Base-by-base conservation (phyloP, 2,888 invertebrate species). In the Theretra japonica region DNA sequence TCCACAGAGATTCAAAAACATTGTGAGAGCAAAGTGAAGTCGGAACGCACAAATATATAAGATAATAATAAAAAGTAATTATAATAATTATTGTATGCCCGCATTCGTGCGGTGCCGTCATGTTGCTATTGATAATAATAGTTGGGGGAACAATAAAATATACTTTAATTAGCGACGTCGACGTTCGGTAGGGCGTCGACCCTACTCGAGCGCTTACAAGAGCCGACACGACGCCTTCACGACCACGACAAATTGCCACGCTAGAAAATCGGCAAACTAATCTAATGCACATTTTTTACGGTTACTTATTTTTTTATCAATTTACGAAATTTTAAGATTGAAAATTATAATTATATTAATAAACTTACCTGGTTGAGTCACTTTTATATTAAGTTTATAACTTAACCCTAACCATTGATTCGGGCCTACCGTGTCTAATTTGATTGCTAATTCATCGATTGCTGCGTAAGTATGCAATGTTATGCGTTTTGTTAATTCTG, bases 141-240 rank as follows among this genome's bases (percentile, higher is more conserved):
- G 89, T 86, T 89, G 85, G 90, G 91, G 90, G 90, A 90, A 92
- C 93, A 93, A 93, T 94, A 93, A 93, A 92, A 92, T 93, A 92
- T 92, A 93, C 89, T 92, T 92, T 93, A 94, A 94, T 94, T 94
- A 92, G 90, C 79, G 80, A 77, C 73, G 77, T 79, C 80, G 83
- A 82, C 81, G 82, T 85, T 83, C 82, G 79, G 78, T 74, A 75
- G 83, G 82, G 80, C 86, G 82, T 76, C 76, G 82, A 83, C 82
- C 84, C 76, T 77, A 72, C 74, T 30, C 59, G 73, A 70, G 68
- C 48, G 74, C 83, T 81, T 81, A 83, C 75, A 80, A 73, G 73
- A 70, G 70, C 74, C 81, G 83, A 77, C 71, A 77, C 82, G 79
- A 77, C 73, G 56, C 71, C 77, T 77, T 76, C 76, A 79, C 79